Evolutionary conservation across 2,113 vertebrate genomes (phyloP), one percentile per base, ranked within the genome.

Genomic region (Myotis brandtii): DNA sequence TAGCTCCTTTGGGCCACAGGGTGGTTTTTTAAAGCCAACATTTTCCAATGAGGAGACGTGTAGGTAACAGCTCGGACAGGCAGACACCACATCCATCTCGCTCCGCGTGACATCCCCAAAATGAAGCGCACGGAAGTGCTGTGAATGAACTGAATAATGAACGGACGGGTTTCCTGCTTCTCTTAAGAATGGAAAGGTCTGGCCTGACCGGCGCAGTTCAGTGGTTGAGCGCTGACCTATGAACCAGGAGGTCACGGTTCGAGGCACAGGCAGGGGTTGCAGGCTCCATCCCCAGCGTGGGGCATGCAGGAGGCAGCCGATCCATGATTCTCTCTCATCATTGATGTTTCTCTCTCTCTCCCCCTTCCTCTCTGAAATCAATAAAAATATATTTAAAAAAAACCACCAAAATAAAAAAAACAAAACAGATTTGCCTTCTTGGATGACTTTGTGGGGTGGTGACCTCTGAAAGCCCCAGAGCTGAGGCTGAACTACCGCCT

Each of bases 401-500:
- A 25, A 37, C 37, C 11, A 62, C 56, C 56, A 9, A 4, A 21
- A 12, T 11, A 25, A 10, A 62, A 23, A 11, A 97, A 98, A 97
- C 96, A 98, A 98, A 97, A 96, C 98, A 96, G 96, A 97, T 98
- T 98, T 98, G 98, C 98, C 79, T 85, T 96, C 97, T 97, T 91
- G 96, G 95, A 94, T 73, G 96, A 80, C 92, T 98, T 98, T 98
- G 97, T 97, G 96, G 97, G 95, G 89, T 98, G 98, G 97, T 97
- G 97, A 97, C 97, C 95, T 98, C 95, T 95, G 98, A 98, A 97
- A 98, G 97, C 92, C 18, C 4, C 79, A 84, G 94, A 97, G 96
- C 46, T 98, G 98, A 98, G 97, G 95, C 97, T 98, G 98, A 98
- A 98, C 98, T 98, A 98, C 98, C 97, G 98, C 93, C 98, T 97